Base-by-base conservation (phyloP, 2,797 vertebrate genomes). In the Taeniopygia guttata region DNA sequence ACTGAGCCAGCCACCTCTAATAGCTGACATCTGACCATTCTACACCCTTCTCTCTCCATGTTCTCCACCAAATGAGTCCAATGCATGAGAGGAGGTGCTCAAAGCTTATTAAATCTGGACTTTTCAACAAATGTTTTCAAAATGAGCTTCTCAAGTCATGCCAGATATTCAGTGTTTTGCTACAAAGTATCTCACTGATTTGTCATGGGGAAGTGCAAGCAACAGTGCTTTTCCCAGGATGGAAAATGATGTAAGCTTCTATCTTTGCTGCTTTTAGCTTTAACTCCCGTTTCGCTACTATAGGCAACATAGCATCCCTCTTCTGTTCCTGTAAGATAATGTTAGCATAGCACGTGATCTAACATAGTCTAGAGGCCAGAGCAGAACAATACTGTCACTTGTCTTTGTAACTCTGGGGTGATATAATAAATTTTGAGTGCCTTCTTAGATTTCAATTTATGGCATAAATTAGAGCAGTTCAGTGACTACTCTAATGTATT, bases 391-490 rank as follows among this genome's bases (percentile, higher is more conserved):
- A 58, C 49, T 64, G 48, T 87, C 64, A 75, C 66, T 91, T 89
- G 64, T 74, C 72, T 87, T 84, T 38, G 49, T 70, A 88, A 88
- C 38, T 90, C 83, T 36, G 11, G 23, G 26, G 29, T 73, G 63
- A 81, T 73, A 76, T 2, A 81, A 48, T 55, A 93, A 63, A 91
- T 75, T 66, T 58, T 46, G 62, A 90, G 34, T 69, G 48, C 27
- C 40, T 94, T 72, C 89, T 66, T 42, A 64, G 77, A 86, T 86
- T 84, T 96, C 81, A 93, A 54, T 89, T 87, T 91, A 73, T 85
- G 69, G 64, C 69, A 91, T 86, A 81, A 89, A 96, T 90, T 84
- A 87, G 58, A 94, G 58, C 84, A 91, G 58, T 82, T 93, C 59
- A 54, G 46, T 64, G 48, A 74, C 56, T 91, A 69, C 48, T 93